phyloP scores from a whole-genome alignment of 2,797 vertebrate genomes.

The Meriones psammophilus region DNA sequence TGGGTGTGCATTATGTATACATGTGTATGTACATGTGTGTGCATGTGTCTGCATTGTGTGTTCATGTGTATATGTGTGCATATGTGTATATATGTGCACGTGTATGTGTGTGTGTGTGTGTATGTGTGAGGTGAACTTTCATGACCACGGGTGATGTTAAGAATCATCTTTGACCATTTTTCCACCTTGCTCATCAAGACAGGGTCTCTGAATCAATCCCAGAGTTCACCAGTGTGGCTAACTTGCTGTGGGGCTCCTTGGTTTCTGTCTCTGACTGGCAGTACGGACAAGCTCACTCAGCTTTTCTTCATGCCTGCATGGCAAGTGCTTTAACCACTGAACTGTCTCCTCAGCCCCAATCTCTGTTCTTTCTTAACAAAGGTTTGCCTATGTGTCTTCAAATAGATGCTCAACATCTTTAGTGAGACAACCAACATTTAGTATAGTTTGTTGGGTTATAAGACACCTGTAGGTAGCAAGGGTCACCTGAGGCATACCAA shows the following conservation, averaged over 20 bases:
- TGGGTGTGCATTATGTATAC: no score
- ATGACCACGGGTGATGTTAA: background rate
- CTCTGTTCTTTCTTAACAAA: background rate
- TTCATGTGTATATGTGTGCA: background rate
- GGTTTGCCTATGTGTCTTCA: background rate
- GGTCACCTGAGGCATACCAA: background rate
- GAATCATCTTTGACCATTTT: background rate
- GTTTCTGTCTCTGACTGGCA: background rate
- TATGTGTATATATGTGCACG: background rate
- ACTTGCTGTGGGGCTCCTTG: background rate
- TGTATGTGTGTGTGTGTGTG: no score
- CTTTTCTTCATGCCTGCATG: background rate
- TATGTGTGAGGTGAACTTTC: background rate
- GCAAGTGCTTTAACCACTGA: background rate
- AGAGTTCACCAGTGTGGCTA: background rate
- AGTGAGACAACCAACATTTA: constrained; percentile 11
- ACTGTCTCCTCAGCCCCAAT: background rate
- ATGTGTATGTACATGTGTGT: no score
- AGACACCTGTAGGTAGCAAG: background rate
- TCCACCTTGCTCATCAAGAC: background rate
- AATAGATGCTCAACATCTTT: background rate
- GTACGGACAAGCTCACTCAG: no score
- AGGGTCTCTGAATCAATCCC: background rate
- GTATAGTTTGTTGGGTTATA: background rate
- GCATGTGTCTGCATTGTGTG: no score